Conservation (phyloP, 2,888 invertebrate species). For the Zygaena filipendulae region DNA sequence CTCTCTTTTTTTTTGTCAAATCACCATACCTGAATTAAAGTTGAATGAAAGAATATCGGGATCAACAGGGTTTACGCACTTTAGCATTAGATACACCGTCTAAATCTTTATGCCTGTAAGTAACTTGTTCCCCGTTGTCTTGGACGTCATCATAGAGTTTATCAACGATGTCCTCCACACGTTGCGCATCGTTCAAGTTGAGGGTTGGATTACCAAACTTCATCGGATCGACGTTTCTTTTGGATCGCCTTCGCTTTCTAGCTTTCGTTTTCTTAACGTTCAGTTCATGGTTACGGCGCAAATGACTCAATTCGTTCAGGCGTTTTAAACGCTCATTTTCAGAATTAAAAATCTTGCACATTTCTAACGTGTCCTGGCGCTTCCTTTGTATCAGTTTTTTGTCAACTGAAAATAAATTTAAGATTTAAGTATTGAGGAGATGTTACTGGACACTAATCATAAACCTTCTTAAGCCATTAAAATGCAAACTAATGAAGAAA, state of each 20-base stretch:
- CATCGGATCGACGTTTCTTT: constrained; percentile 20
- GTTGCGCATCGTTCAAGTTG: constrained; percentile 24
- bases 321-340: too few relatives aligned
- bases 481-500: too few relatives aligned
- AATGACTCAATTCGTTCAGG: too few relatives aligned
- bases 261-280: constrained; percentile 10
- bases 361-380: constrained; percentile 47
- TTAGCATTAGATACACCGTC: constrained; percentile 12
- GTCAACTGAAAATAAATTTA: constrained; percentile 34
- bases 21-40: too few relatives aligned
- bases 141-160: constrained; percentile 42
- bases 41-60: too few relatives aligned
- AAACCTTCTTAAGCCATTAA: too few relatives aligned
- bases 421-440: too few relatives aligned
- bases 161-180: constrained; percentile 42
- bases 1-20: too few relatives aligned
- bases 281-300: neutral
- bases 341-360: constrained; percentile 43
- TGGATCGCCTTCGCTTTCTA: constrained; percentile 16
- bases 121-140: constrained; percentile 23
- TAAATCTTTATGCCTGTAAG: constrained; percentile 26
- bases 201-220: constrained; percentile 22
- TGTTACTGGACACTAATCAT: too few relatives aligned
- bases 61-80: too few relatives aligned
- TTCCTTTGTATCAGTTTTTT: constrained; percentile 36